Conservation (phyloP, 2,797 vertebrate genomes). For the Lagorchestes hirsutus region DNA sequence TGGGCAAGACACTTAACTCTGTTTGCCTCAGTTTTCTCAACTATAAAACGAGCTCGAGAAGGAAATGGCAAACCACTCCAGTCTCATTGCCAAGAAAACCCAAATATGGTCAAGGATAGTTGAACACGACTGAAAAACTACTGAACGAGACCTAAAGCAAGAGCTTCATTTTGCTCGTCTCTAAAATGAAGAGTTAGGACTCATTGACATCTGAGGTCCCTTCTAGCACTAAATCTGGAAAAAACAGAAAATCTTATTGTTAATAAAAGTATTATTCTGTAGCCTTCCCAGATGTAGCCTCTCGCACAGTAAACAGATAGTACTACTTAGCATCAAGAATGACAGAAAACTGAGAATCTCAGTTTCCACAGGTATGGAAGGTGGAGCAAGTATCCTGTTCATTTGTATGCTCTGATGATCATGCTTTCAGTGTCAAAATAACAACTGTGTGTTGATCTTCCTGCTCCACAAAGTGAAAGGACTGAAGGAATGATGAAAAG, state of each 20-base stretch:
- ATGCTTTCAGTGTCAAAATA: not conserved
- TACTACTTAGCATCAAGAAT: not conserved
- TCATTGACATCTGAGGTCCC: not conserved
- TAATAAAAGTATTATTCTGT: not conserved
- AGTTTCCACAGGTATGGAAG: no score
- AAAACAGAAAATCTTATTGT: not conserved
- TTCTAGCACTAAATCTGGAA: not conserved
- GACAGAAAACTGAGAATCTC: not conserved
- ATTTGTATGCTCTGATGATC: not conserved
- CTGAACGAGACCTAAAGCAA: not conserved
- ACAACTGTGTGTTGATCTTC: not conserved
- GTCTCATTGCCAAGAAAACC: not conserved
- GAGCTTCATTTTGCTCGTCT: not conserved
- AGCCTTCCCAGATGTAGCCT: not conserved
- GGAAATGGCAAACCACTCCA: not conserved
- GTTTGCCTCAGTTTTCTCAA: not conserved
- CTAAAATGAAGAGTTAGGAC: not conserved
- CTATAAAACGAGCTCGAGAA: not conserved
- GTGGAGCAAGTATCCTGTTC: no score
- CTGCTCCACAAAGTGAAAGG: not conserved
- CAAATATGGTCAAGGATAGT: not conserved
- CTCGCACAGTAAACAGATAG: not conserved
- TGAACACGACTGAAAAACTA: no score
- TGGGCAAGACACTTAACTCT: not conserved
- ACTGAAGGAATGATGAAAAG: not conserved